Evolutionary conservation across 2,113 vertebrate genomes (phyloP).

Genomic region (Tupaia tana): DNA sequence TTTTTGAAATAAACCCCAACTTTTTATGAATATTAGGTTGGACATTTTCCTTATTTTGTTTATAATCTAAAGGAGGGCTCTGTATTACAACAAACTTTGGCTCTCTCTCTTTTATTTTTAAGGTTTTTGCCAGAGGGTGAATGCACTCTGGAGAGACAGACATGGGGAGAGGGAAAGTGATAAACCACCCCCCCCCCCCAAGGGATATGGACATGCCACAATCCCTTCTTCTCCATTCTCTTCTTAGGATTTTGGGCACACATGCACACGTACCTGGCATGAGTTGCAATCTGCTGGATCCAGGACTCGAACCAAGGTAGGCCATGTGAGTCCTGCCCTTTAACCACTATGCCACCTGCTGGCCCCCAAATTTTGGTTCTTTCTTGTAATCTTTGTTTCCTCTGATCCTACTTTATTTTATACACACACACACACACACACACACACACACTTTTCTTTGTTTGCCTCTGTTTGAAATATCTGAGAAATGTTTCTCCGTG

Average conservation of each 20-base stretch:
- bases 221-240: too few species aligned
- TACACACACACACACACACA: not conserved
- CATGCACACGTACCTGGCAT: too few species aligned
- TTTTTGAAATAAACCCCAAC: not conserved
- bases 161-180: too few species aligned
- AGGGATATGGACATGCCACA: too few species aligned
- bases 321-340: too few species aligned
- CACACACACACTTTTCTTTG: not conserved
- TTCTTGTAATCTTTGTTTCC: not conserved
- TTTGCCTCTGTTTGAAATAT: conserved; percentile 29
- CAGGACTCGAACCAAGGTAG: too few species aligned
- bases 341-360: too few species aligned
- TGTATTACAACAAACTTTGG: not conserved
- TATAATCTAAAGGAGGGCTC: conserved; percentile 1
- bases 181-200: too few species aligned
- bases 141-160: too few species aligned
- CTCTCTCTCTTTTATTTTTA: not conserved
- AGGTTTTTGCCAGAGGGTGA: too few species aligned
- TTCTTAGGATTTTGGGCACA: too few species aligned
- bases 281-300: too few species aligned
- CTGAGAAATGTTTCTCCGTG: conserved; percentile 1
- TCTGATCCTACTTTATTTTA: not conserved
- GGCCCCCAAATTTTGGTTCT: not conserved
- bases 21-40: conserved; percentile 5
- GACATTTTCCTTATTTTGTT: conserved; percentile 28